Percentiles rank a stretch among this genome's conserved stretches.
phyloP scores from a whole-genome alignment of 2,888 invertebrate genomes.

The Dolichopus griseipennis region DNA sequence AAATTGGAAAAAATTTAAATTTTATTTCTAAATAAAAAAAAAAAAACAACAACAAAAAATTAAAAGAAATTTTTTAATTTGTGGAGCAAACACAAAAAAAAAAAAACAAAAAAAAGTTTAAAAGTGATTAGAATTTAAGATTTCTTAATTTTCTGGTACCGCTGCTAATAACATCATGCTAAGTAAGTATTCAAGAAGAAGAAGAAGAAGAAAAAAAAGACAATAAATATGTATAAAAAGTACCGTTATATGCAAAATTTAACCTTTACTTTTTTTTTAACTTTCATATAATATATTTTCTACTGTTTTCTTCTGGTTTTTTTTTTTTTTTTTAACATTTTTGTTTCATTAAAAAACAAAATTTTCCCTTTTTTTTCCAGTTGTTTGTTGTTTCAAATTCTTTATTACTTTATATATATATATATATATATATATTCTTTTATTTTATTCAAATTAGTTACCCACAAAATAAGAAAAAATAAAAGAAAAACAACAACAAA shows the following conservation, averaged over 20 bases:
- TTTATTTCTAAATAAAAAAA: too few relatives aligned
- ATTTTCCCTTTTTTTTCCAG: too few relatives aligned
- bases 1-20: too few relatives aligned
- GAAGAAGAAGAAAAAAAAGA: too few relatives aligned
- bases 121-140: neutral
- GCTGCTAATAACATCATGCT: neutral
- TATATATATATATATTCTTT: neutral
- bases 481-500: neutral
- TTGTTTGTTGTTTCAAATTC: too few relatives aligned
- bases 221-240: neutral
- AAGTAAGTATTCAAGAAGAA: neutral
- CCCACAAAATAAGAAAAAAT: neutral
- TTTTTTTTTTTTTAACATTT: neutral
- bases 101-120: neutral
- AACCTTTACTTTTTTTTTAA: neutral
- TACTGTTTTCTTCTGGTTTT: neutral
- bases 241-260: neutral
- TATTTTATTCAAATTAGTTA: conserved; percentile 1
- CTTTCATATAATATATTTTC: neutral
- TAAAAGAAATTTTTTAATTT: too few relatives aligned
- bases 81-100: too few relatives aligned
- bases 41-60: too few relatives aligned
- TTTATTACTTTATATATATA: too few relatives aligned
- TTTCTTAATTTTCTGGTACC: neutral
- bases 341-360: too few relatives aligned